Evolutionary conservation across 2,113 vertebrate species (phyloP).

Genomic region (Rhodinocichla rosea): DNA sequence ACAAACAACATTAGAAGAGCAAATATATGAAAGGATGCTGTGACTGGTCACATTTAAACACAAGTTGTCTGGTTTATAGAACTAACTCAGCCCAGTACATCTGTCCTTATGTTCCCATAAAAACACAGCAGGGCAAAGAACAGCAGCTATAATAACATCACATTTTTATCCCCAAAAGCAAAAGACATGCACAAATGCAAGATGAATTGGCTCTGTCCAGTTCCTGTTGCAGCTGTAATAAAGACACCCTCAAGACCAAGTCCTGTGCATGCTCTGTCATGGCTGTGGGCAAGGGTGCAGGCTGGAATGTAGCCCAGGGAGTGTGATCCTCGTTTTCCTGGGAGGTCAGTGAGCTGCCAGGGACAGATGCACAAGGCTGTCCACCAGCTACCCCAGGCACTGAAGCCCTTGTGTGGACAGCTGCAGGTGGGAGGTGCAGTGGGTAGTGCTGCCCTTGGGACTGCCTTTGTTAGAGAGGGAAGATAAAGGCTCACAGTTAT

Average conservation of each 20-base stretch:
- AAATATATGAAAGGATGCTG: neutral
- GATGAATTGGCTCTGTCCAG: neutral
- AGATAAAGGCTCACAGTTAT: neutral
- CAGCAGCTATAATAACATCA: neutral
- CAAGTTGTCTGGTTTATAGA: neutral
- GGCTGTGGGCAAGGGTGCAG: neutral
- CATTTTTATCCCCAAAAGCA: neutral
- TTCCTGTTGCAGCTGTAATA: neutral
- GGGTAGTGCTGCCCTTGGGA: neutral
- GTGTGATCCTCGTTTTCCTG: neutral
- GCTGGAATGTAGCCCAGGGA: neutral
- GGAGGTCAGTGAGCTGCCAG: neutral
- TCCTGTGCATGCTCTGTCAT: accelerated
- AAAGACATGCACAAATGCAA: neutral
- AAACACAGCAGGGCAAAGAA: neutral
- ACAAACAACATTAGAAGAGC: neutral
- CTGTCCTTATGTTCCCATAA: neutral
- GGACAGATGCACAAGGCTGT: neutral
- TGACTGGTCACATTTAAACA: neutral
- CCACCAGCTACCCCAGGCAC: neutral
- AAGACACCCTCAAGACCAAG: neutral
- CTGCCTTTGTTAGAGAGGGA: neutral
- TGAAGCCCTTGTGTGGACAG: neutral
- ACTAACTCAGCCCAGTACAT: neutral
- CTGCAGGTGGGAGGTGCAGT: neutral